Conservation (phyloP, 2,888 invertebrate genomes). For the Calephelis perditalis region DNA sequence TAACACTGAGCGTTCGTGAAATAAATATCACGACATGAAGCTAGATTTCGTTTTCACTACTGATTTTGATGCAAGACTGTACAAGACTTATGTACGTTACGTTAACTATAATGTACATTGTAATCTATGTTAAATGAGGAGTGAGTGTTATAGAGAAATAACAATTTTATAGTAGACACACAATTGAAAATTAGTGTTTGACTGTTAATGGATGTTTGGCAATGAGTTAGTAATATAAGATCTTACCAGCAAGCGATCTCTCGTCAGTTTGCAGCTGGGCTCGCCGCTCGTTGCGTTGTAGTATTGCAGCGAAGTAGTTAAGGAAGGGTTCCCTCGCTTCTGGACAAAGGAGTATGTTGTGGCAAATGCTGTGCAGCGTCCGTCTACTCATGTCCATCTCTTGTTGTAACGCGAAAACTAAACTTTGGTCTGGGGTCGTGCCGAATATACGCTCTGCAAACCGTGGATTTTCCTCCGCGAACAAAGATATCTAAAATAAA, state of each 20-base stretch:
- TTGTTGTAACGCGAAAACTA: slow-evolving; percentile 85
- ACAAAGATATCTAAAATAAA: slow-evolving; percentile 81
- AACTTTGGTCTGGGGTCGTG: slow-evolving; percentile 80
- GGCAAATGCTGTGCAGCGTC: slow-evolving; percentile 88
- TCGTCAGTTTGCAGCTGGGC: slow-evolving; percentile 95
- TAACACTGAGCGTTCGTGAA: too few species aligned
- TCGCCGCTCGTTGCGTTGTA: slow-evolving; percentile 90
- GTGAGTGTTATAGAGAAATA: too few species aligned
- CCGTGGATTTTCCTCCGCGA: slow-evolving; percentile 94
- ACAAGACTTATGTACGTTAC: too few species aligned
- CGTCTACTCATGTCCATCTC: slow-evolving; percentile 88
- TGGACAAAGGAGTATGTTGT: slow-evolving; percentile 89
- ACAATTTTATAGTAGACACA: too few species aligned
- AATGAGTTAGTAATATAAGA: too few species aligned
- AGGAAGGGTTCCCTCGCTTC: slow-evolving; percentile 89
- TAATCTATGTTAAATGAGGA: too few species aligned
- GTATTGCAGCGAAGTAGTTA: slow-evolving; percentile 86
- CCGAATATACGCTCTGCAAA: slow-evolving; percentile 85
- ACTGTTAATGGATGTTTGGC: too few species aligned
- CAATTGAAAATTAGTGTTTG: too few species aligned
- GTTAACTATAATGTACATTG: too few species aligned
- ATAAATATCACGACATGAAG: too few species aligned
- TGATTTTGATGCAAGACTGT: too few species aligned
- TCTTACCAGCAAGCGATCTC: slow-evolving; percentile 83
- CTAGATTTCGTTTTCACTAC: too few species aligned